Percentiles rank a stretch among this genome's conserved stretches.
These are phyloP conservation scores for Reinhardtius hippoglossoides DNA, from an alignment of 2,113 vertebrate species.

Conservation along the genomic window DNA sequence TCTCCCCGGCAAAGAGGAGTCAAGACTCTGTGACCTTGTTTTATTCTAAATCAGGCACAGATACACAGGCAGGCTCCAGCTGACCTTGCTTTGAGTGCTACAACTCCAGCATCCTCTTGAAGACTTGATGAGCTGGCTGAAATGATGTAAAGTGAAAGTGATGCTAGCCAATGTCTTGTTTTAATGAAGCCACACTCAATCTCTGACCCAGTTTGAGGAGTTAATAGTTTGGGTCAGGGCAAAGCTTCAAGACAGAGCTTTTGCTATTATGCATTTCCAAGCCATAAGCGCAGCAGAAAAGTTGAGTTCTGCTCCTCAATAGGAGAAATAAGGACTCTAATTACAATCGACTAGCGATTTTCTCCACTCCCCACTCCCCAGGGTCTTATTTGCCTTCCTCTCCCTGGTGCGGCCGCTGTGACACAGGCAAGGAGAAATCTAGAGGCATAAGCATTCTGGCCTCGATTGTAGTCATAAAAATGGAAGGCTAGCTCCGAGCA, in stretches of 20 bases:
- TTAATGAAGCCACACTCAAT: conserved; percentile 58
- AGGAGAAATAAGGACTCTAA: conserved; percentile 71
- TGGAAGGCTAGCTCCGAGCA: conserved; percentile 68
- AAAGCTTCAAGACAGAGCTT: conserved; percentile 35
- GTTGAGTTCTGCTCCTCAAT: conserved; percentile 60
- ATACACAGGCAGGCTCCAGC: conserved; percentile 18
- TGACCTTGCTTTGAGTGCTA: conserved; percentile 63
- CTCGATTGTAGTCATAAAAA: conserved; percentile 79
- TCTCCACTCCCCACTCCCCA: conserved; percentile 59
- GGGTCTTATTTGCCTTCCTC: conserved; percentile 69
- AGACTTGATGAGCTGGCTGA: conserved; percentile 58
- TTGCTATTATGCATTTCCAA: conserved; percentile 41
- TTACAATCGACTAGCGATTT: conserved; percentile 76
- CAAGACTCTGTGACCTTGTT: conserved; percentile 42
- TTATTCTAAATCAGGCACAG: conserved; percentile 33
- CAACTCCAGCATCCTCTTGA: conserved; percentile 37
- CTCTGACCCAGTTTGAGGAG: conserved; percentile 49
- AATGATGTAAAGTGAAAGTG: conserved; percentile 40
- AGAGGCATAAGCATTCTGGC: conserved; percentile 75
- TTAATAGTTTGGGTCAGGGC: conserved; percentile 46
- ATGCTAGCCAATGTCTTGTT: conserved; percentile 41
- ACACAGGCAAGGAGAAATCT: conserved; percentile 75
- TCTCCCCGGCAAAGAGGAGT: conserved; percentile 28
- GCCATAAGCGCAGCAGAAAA: conserved; percentile 36
- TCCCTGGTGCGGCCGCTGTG: conserved; percentile 53